A percentile compares a stretch with the other conserved stretches of the same genome.
These are phyloP conservation scores for Scrobipalpa costella DNA, from an alignment of 2,888 invertebrate species.

Conservation along the genomic window DNA sequence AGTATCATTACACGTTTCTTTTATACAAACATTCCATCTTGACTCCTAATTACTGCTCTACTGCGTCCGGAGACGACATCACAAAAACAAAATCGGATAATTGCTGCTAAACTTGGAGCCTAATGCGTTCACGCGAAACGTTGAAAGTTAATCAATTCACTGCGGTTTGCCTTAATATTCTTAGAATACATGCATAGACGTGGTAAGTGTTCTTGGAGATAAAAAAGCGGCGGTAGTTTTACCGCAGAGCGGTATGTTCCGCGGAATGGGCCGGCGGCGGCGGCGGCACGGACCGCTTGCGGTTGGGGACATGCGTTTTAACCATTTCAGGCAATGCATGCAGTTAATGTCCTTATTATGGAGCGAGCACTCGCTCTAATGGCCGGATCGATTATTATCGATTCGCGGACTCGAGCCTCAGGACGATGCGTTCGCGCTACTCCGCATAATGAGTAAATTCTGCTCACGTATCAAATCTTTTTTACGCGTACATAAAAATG, in stretches of 20 bases:
- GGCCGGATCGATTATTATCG: slow-evolving; percentile 52
- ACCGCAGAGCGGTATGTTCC: slow-evolving; percentile 43
- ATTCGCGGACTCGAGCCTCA: slow-evolving; percentile 40
- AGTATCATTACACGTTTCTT: too few species aligned
- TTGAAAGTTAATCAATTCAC: slow-evolving; percentile 47
- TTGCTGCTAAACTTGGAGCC: slow-evolving; percentile 28
- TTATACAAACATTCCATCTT: too few species aligned
- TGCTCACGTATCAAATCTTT: slow-evolving; percentile 14
- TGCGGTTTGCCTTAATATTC: slow-evolving; percentile 49
- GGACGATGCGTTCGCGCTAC: slow-evolving; percentile 23
- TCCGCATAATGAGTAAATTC: slow-evolving; percentile 10
- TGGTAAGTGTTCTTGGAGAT: slow-evolving; percentile 40
- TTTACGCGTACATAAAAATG: slow-evolving; percentile 15
- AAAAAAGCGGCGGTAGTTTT: slow-evolving; percentile 43
- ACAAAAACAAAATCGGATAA: slow-evolving; percentile 32
- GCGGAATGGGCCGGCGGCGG: slow-evolving; percentile 49
- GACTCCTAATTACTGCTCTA: neutral
- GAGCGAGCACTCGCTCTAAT: slow-evolving; percentile 51
- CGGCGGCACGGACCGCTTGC: slow-evolving; percentile 43
- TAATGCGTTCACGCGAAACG: slow-evolving; percentile 42
- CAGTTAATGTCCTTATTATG: slow-evolving; percentile 62
- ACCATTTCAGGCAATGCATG: slow-evolving; percentile 62
- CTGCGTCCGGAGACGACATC: slow-evolving; percentile 3
- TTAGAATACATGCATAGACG: slow-evolving; percentile 43
- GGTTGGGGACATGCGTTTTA: slow-evolving; percentile 50